Base-by-base conservation (phyloP, 92 coral and sea anemone genomes). In the Epizoanthus illoricatus region DNA sequence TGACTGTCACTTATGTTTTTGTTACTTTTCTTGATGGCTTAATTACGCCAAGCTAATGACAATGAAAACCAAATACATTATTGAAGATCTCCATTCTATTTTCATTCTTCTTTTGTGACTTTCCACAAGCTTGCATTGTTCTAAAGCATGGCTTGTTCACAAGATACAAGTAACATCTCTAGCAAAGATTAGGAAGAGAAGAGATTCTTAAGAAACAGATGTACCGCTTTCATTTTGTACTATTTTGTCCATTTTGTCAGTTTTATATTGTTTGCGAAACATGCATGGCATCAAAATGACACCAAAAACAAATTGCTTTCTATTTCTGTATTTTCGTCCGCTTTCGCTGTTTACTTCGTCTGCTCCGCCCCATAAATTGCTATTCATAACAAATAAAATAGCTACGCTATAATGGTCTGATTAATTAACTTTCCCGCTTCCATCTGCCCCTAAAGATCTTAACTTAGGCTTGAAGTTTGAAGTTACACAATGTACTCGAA, bases 111-210 rank as follows among this genome's bases (percentile, higher is more conserved):
- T 63, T 78, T 78, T 78, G 82, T 76, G 64, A 19, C 39, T 3
- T 42, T 78, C 52, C 69, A 43, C 45, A 40, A 78, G 82, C 82
- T 78, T 63, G 59, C 42, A 63, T 78, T 78, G 82, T 78, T 63
- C 6, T 13, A 45, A 78, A 63, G 82, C 82, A 78, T 78, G 71
- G 82, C 71, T 78, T 15, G 70, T 8, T 78, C 59, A 63, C 45
- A 78, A 52, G 82, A 41, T 78, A 57, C 54, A 64, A 78, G 18
- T 21, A 62, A 78, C 60, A 43, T 57, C 3, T 42, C 39, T 42
- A 40, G 23, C 60, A 78, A 42, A 62, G 69, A n/a, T 18, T n/a
- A n/a, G 54, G 71, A n/a, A 43, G 9, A 49, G 15, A 59, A 39
- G 43, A 28, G 15, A 39, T 17, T n/a, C 39, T 39, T 23, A 28